Evolutionary conservation across 2,797 vertebrate genomes (phyloP).

Genomic region (Nyctalus aviator): DNA sequence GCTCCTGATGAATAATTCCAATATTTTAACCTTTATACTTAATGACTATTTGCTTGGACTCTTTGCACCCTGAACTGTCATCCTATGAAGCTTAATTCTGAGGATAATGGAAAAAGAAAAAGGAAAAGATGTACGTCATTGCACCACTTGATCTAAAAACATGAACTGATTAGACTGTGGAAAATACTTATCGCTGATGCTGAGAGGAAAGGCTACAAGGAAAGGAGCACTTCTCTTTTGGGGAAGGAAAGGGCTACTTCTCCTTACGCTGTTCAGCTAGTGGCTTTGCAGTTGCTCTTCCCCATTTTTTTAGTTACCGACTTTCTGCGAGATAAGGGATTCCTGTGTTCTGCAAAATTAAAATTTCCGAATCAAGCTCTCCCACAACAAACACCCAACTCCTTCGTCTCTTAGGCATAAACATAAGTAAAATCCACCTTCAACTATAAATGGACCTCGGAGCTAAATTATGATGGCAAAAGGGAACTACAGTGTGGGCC

Average conservation of each 20-base stretch:
- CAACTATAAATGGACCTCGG: background rate
- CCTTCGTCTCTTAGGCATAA: background rate
- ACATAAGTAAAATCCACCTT: background rate
- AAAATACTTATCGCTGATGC: background rate
- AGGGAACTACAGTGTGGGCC: background rate
- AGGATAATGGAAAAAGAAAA: background rate
- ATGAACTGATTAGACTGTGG: background rate
- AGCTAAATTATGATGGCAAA: background rate
- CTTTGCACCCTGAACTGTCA: background rate
- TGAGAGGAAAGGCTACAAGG: background rate
- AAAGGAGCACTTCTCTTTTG: background rate
- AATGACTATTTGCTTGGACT: background rate
- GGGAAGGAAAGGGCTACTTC: constrained; percentile 51
- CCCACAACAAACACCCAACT: background rate
- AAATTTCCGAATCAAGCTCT: background rate
- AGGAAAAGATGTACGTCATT: background rate
- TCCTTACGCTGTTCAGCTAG: background rate
- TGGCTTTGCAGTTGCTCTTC: constrained; percentile 20
- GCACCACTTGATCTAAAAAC: background rate
- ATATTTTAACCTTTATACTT: background rate
- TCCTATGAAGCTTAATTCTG: background rate
- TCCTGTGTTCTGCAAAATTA: background rate
- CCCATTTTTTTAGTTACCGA: constrained; percentile 43
- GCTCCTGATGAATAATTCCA: background rate
- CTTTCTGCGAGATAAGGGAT: background rate